Evolutionary conservation across 1,140 invertebrate genomes (phyloP), one percentile per base, ranked within the genome.

Genomic region (Pseudoatta argentina): DNA sequence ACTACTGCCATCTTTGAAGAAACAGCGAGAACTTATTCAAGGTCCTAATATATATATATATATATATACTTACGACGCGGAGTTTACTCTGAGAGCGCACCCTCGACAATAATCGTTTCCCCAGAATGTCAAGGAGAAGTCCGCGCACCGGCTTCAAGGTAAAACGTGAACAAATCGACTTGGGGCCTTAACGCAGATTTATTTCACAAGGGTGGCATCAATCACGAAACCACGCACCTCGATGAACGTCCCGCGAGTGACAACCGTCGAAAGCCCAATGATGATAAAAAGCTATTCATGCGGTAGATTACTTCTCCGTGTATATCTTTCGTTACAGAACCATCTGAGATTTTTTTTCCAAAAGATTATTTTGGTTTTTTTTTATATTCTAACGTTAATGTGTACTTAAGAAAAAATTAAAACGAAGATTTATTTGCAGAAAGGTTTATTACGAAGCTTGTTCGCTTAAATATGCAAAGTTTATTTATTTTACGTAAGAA

Each of bases 61-160:
- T 27, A 27, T 27, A 27, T 27, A 27, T 76, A 76, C 55, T 30
- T 3, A 61, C n/a, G 34, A 16, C 18, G 24, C 12, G 21, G 57
- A 83, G 48, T 55, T 88, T 85, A 77, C 18, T 24, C 30, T 21
- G 51, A 48, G 24, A 64, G 53, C 72, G 75, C 67, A 18, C 75
- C n/a, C 61, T 57, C 75, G 78, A 89, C 73, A 89, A 89, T 89
- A 85, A 86, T 34, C 83, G 63, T 86, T 89, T 82, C 44, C 59
- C 21, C 55, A 57, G 72, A 59, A 81, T 88, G 83, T 77, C 64
- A 77, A 88, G 63, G 71, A 86, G 44, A 82, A 82, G 67, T 78
- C 21, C 71, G 57, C 61, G 14, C 24, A 78, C 21, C 16, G 44
- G 7, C 53, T 48, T 34, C n/a, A 6, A 66, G 39, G 48, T 85